These are phyloP conservation scores for Drosophila simulans DNA, from an alignment of 1,140 invertebrate species.

Conservation along the genomic window DNA sequence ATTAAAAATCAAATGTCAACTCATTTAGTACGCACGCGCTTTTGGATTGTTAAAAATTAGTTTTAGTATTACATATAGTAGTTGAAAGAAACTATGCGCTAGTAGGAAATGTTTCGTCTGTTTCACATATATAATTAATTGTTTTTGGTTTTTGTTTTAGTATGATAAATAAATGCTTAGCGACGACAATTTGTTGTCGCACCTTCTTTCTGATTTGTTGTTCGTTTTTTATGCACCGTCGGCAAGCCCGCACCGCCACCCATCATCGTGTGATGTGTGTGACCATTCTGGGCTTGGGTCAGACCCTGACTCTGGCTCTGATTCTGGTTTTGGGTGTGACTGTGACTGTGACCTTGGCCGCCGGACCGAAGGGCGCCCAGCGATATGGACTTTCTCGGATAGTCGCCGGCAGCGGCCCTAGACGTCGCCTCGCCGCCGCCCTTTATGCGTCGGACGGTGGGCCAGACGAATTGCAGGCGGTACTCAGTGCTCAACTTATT, in stretches of 20 bases:
- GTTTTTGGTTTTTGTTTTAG: conserved; percentile 20
- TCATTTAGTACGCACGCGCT: conserved; percentile 54
- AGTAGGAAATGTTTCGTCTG: conserved; percentile 62
- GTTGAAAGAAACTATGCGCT: conserved; percentile 77
- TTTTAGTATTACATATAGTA: conserved; percentile 60
- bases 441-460: conserved; percentile 87
- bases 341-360: conserved; percentile 84
- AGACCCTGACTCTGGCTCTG: conserved; percentile 81
- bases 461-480: conserved; percentile 94
- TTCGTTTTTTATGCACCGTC: conserved; percentile 85
- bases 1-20: conserved; percentile 64
- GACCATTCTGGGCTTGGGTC: conserved; percentile 67
- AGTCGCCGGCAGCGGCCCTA: conserved; percentile 84
- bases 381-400: conserved; percentile 92
- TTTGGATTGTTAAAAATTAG: conserved; percentile 57
- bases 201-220: conserved; percentile 85
- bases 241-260: conserved; percentile 84
- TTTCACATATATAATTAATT: conserved; percentile 7
- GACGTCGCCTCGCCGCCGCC: conserved; percentile 84
- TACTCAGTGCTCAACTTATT: conserved; percentile 93
- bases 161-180: conserved; percentile 71
- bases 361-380: conserved; percentile 93
- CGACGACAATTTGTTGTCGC: conserved; percentile 85
- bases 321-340: conserved; percentile 81
- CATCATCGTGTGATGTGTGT: conserved; percentile 73